Percentiles rank a stretch among this genome's conserved stretches.
Evolutionary conservation across 30 jellyfish, hydroid and myxozoan genomes (phyloP).

Genomic region (Hydra vulgaris): DNA sequence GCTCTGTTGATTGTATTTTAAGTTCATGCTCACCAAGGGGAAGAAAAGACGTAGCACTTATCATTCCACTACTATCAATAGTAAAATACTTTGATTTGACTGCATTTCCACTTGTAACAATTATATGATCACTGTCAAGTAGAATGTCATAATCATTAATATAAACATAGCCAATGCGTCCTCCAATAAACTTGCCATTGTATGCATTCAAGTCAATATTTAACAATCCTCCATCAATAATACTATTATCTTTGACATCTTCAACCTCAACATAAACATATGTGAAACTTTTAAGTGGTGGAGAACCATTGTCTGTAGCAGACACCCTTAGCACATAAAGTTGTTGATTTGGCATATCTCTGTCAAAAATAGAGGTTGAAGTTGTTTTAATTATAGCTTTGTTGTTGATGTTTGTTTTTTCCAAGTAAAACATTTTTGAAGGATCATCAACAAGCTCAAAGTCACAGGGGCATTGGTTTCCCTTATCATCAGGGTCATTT

Average conservation of each 20-base stretch:
- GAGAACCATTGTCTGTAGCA: slow-evolving; percentile 75
- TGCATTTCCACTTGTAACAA: slow-evolving; percentile 18
- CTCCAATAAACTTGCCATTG: slow-evolving; percentile 79
- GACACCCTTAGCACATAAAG: slow-evolving; percentile 35
- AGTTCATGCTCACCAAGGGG: slow-evolving; percentile 57
- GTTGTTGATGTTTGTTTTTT: slow-evolving; percentile 22
- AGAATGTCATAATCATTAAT: slow-evolving; percentile 71
- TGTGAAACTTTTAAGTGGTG: slow-evolving; percentile 57
- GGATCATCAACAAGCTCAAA: slow-evolving; percentile 43
- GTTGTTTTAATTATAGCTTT: slow-evolving; percentile 49
- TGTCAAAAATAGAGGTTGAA: slow-evolving; percentile 54
- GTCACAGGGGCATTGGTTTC: slow-evolving; percentile 88
- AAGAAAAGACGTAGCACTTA: slow-evolving; percentile 45
- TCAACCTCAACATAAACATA: slow-evolving; percentile 60
- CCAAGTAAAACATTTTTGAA: slow-evolving; percentile 28
- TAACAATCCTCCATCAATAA: slow-evolving; percentile 66
- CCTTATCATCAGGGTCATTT: slow-evolving; percentile 67
- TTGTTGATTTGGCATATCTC: slow-evolving; percentile 48
- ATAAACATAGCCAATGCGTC: slow-evolving; percentile 71
- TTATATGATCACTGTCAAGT: slow-evolving; percentile 44
- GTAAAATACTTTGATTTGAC: slow-evolving; percentile 25
- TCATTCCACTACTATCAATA: slow-evolving; percentile 46
- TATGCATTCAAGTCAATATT: slow-evolving; percentile 54
- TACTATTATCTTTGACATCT: slow-evolving; percentile 76
- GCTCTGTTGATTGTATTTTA: slow-evolving; percentile 59